Evolutionary conservation across 2,888 invertebrate genomes (phyloP), one percentile per base, ranked within the genome.

Genomic region (Schizotus pectinicornis): DNA sequence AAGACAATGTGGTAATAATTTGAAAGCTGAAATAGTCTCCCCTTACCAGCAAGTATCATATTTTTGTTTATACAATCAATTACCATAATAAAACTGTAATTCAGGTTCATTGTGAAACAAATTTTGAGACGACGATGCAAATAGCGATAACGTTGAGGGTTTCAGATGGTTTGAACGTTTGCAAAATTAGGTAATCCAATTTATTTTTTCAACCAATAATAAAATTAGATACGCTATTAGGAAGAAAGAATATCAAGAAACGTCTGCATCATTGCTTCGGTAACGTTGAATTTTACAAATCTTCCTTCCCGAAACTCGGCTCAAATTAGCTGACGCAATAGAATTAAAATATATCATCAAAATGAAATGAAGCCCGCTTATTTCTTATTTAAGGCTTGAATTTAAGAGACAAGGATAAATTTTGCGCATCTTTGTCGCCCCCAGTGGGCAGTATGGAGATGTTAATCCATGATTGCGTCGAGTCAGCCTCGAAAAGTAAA

Each of bases 61-160:
- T 66, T 68, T 67, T 67, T 62, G 59, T 64, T 67, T 62, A 66
- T 52, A 66, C 64, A 70, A 68, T 70, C 67, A 69, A 68, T 70
- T 68, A 67, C 62, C 61, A 55, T 41, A 62, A 46, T 63, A 61
- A 65, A 63, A 67, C 63, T 52, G 59, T 56, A 61, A 64, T 65
- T 56, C 39, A 31, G 35, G 30, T 34, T 56, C 9, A 37, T 22
- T 38, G 9, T 41, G 30, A 38, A 48, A 55, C 47, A 55, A 31
- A 32, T 55, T 55, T 11, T 30, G 11, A 33, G 13, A 42, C 9
- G 42, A 42, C 13, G 37, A 56, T 45, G 38, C 43, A 49, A 56
- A 56, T 56, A 56, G 33, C 55, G 48, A 39, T 32, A 56, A 56
- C 47, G 22, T 32, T n/a, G 30, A 35, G 45, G 46, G 36, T 36